These are phyloP conservation scores for Xyliphius kryptos DNA, from an alignment of 2,113 vertebrate species.

Conservation along the genomic window DNA sequence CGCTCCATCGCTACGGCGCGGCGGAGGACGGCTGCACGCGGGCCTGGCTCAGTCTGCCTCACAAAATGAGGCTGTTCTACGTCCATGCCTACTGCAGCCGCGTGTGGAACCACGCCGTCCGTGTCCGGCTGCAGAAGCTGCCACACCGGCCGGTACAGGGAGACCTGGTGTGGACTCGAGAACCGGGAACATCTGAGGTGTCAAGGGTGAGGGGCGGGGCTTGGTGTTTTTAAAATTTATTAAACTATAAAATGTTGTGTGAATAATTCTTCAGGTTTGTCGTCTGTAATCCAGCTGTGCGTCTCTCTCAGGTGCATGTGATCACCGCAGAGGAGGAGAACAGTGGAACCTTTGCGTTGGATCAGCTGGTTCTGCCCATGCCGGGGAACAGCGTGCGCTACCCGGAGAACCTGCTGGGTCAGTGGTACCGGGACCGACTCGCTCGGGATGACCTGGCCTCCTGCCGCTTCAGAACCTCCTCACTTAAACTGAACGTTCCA, in stretches of 20 bases:
- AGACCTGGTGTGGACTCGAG: constrained; percentile 71
- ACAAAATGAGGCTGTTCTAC: constrained; percentile 85
- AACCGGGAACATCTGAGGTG: neutral
- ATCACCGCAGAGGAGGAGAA: constrained; percentile 59
- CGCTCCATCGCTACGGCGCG: constrained; percentile 79
- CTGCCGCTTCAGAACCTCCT: constrained; percentile 74
- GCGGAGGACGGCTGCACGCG: constrained; percentile 72
- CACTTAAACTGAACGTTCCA: constrained; percentile 83
- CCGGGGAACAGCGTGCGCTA: constrained; percentile 83
- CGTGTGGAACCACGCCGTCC: constrained; percentile 83
- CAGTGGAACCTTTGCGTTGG: constrained; percentile 50
- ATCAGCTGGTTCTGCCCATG: constrained; percentile 82
- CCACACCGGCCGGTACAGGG: constrained; percentile 71
- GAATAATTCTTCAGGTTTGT: neutral
- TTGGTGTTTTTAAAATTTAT: neutral
- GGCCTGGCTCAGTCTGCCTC: constrained; percentile 86
- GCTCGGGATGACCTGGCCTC: constrained; percentile 68
- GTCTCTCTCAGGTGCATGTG: constrained; percentile 57
- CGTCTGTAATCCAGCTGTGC: neutral
- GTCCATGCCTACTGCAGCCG: constrained; percentile 90
- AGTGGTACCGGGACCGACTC: constrained; percentile 75
- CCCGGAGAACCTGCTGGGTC: constrained; percentile 67
- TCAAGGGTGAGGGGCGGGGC: constrained; percentile 11
- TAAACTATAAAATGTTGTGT: neutral
- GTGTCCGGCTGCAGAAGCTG: constrained; percentile 70